phyloP scores from a whole-genome alignment of 2,888 invertebrate species.

The Thera britannica region DNA sequence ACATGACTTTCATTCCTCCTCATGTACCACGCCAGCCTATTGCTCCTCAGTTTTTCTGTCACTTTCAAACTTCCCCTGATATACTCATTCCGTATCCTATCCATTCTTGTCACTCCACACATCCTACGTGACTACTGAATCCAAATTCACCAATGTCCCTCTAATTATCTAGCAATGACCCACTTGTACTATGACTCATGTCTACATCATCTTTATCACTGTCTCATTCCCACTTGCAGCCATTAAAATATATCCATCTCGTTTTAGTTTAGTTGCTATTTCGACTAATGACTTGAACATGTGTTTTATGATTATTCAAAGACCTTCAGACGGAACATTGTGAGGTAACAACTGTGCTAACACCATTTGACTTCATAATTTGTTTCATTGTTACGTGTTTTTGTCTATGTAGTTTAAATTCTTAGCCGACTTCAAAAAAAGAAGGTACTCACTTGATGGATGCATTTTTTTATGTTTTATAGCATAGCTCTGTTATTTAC shows the following conservation, averaged over 20 bases:
- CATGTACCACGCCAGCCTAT: no score
- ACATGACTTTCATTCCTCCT: no score
- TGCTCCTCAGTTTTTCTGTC: no score
- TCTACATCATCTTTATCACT: conserved; percentile 26
- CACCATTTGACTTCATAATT: conserved; percentile 48
- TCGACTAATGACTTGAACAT: conserved; percentile 38
- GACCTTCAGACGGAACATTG: conserved; percentile 48
- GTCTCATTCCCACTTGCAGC: conserved; percentile 16
- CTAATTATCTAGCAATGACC: conserved; percentile 37
- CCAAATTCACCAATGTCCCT: conserved; percentile 31
- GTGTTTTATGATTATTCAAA: conserved; percentile 54
- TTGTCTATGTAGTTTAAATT: neutral
- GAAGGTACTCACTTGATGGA: no score
- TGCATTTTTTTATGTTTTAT: no score
- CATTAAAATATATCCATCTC: conserved; percentile 15
- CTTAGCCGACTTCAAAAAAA: neutral
- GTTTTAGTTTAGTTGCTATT: conserved; percentile 25
- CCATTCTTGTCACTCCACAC: neutral
- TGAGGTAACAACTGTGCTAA: conserved; percentile 58
- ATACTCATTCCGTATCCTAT: no score
- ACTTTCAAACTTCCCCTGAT: neutral
- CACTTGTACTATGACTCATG: conserved; percentile 29
- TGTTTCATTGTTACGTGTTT: conserved; percentile 16
- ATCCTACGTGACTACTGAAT: conserved; percentile 20
- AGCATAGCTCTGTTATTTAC: no score